Base-by-base conservation (phyloP, 1,140 invertebrate species). In the Nebria ingens region DNA sequence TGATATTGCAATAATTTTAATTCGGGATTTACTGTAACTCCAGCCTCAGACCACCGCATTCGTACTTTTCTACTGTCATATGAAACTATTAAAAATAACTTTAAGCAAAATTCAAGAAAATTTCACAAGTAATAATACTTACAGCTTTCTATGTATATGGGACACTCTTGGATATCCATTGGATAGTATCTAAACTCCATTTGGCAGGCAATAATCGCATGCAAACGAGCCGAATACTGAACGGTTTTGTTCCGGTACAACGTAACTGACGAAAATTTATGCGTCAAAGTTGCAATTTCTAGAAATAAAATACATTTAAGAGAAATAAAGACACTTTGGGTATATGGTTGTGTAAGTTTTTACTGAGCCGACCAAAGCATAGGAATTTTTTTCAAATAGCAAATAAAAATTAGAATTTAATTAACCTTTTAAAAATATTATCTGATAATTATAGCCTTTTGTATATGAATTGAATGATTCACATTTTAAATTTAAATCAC, bases 171-270 rank as follows among this genome's bases (percentile, higher is more conserved):
- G 60, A 86, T 85, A 65, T 91, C 87, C 84, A 89, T 87, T 11
- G 88, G 88, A 65, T 89, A 90, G 19, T 86, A 76, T 64, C 86
- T 83, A 65, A 90, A 88, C 68, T 89, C 85, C 87, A 91, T 90
- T 70, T 89, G 87, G 68, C 87, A 91, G 53, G 85, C 86, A 49
- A 90, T 84, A 53, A 88, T 89, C 0, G 86, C 87, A 64, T 89
- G 86, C 82, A 89, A 86, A 54, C 87, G 70, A 0, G 85, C 85
- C 6, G 85, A 79, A 68, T 89, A 90, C 56, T 78, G 72, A 12
- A 90, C 82, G 0, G 86, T 90, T 70, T 87, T 86, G 61, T 90
- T 90, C 60, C 79, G 78, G 60, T 81, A 89, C 17, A 90, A 68
- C 4, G 85, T 87, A 17, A 89, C 84, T 19, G 84, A 85, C 4